Evolutionary conservation across 2,797 vertebrate species (phyloP).

Genomic region (Pogonophryne albipinna): DNA sequence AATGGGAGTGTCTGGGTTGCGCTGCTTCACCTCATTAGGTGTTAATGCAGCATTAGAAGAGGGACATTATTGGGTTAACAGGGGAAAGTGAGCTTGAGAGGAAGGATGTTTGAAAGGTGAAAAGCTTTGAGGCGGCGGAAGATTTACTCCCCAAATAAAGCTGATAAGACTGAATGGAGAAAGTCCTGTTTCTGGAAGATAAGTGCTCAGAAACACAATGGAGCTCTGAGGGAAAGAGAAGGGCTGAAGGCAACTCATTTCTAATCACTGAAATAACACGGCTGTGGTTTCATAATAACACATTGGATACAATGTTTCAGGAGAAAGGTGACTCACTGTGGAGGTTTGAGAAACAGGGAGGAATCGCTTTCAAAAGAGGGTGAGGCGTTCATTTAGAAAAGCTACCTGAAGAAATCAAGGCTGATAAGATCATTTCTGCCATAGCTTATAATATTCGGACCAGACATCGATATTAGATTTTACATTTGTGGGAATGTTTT

Average conservation of each 20-base stretch:
- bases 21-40: too few species aligned
- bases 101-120: constrained; percentile 3
- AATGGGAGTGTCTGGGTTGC: too few species aligned
- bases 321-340: constrained; percentile 7
- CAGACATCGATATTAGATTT: too few species aligned
- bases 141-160: background rate
- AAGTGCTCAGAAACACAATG: constrained; percentile 61
- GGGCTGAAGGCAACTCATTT: background rate
- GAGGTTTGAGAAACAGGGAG: background rate
- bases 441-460: too few species aligned
- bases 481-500: too few species aligned
- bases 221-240: background rate
- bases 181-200: constrained; percentile 47
- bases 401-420: too few species aligned
- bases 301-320: too few species aligned
- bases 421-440: too few species aligned
- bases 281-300: background rate
- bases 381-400: too few species aligned
- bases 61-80: background rate
- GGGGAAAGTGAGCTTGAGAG: background rate
- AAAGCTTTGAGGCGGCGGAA: background rate
- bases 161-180: constrained; percentile 46
- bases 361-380: too few species aligned
- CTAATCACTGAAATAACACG: constrained; percentile 25
- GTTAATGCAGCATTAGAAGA: too few species aligned